Evolutionary conservation across 2,113 vertebrate species (phyloP), one percentile per base, ranked within the genome.

Genomic region (Dunckerocampus dactyliophorus): DNA sequence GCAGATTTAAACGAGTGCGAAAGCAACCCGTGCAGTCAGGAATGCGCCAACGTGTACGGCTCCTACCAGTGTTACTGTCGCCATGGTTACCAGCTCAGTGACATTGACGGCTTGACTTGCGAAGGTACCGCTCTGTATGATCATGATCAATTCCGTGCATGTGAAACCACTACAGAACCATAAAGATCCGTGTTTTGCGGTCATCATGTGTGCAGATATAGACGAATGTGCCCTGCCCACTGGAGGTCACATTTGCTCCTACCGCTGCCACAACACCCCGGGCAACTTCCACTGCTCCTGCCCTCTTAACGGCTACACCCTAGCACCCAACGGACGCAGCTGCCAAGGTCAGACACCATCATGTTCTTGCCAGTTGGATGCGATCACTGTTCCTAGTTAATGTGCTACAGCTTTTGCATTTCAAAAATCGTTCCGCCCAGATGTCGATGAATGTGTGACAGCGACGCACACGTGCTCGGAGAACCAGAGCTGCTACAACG

Each of bases 11-110:
- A 99, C 0, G 97, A 99, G 62, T 99, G 97, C 59, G 91, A 87
- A 59, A 93, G 76, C 78, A 94, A 71, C 69, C 97, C 95, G 0
- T 99, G 97, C 53, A 95, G 94, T 71, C 97, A 99, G 68, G 95
- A 98, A 72, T 99, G 97, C 3, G 94, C 95, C 74, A 99, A 98
- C 0, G 94, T 98, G 21, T 97, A 95, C 0, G 97, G 97, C 46
- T 98, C 97, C 53, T 99, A 96, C 81, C 97, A 99, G 87, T 99
- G 97, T 45, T 99, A 98, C 62, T 99, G 97, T 74, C 97, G 96
- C 59, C 93, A 95, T 0, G 97, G 97, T 3, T 99, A 94, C 85
- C 95, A 97, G 77, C 94, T 98, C 48, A 99, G 95, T 3, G 97
- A 99, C n/a, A 80, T 92, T 2, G 96, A 99, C 6, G 96, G 95